Conservation (phyloP, 2,797 vertebrate genomes). For the Simalia tracyae region DNA sequence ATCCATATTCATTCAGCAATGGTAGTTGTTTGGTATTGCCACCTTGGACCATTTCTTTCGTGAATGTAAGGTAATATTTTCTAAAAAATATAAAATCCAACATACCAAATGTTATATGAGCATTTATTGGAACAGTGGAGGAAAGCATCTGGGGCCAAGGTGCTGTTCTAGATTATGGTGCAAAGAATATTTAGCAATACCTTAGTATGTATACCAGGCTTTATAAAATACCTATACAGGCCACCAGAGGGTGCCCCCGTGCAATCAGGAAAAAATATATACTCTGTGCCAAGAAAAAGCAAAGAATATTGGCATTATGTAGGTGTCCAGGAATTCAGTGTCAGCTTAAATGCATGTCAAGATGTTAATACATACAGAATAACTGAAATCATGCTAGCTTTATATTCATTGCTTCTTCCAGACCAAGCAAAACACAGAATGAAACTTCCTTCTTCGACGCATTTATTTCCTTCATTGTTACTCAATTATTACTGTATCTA, state of each 20-base stretch:
- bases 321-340: not conserved
- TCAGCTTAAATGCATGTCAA: not conserved
- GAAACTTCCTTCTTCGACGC: not conserved
- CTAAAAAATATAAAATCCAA: not conserved
- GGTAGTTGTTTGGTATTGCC: not conserved
- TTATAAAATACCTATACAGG: not conserved
- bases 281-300: not conserved
- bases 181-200: not conserved
- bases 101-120: not conserved
- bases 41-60: not conserved
- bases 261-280: constrained; percentile 13
- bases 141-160: not conserved
- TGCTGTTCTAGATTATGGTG: not conserved
- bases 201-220: not conserved
- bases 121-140: not conserved
- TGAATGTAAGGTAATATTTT: not conserved
- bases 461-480: not conserved
- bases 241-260: constrained; percentile 57
- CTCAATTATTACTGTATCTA: not conserved
- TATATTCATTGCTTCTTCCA: not conserved
- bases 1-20: not conserved
- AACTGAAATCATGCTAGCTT: not conserved
- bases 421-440: constrained; percentile 2
- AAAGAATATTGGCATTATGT: not conserved
- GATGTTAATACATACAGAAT: not conserved